A percentile compares a stretch with the other conserved stretches of the same genome.
phyloP scores from a whole-genome alignment of 1,140 invertebrate genomes.

The Teleopsis dalmanni region DNA sequence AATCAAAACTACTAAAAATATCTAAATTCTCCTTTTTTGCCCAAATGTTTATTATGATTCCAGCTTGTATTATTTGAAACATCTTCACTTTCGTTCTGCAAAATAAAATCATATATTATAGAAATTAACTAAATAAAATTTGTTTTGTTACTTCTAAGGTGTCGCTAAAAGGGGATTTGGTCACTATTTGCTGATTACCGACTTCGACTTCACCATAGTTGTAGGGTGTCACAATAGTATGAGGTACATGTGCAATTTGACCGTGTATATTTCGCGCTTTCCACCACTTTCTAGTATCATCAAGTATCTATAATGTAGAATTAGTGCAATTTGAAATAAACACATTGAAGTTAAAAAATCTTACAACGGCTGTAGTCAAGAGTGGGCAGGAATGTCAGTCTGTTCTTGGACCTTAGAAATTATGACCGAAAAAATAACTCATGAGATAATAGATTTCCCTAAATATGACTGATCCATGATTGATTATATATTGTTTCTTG shows the following conservation, averaged over 20 bases:
- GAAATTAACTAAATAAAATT: not conserved
- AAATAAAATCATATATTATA: not conserved
- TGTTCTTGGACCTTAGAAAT: too few relatives aligned
- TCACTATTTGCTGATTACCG: slow-evolving; percentile 64
- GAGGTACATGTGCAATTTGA: slow-evolving; percentile 88
- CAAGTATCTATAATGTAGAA: slow-evolving; percentile 71
- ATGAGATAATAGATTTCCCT: too few relatives aligned
- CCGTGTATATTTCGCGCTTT: slow-evolving; percentile 86
- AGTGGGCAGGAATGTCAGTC: too few relatives aligned
- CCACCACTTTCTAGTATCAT: slow-evolving; percentile 97
- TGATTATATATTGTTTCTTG: too few relatives aligned
- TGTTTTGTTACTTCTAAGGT: slow-evolving; percentile 1
- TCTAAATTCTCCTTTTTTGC: slow-evolving; percentile 92
- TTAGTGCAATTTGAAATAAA: too few relatives aligned
- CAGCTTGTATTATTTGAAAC: slow-evolving; percentile 58
- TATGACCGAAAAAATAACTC: too few relatives aligned
- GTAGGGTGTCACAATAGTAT: slow-evolving; percentile 86
- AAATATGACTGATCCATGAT: too few relatives aligned
- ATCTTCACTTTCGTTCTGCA: slow-evolving; percentile 47
- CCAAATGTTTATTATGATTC: slow-evolving; percentile 78
- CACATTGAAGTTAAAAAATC: too few relatives aligned
- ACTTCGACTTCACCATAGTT: slow-evolving; percentile 47
- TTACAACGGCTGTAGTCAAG: too few relatives aligned
- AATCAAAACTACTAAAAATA: slow-evolving; percentile 85
- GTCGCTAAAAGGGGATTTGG: slow-evolving; percentile 20